These are phyloP conservation scores for Lethrus apterus DNA, from an alignment of 1,140 invertebrate species.

Conservation along the genomic window DNA sequence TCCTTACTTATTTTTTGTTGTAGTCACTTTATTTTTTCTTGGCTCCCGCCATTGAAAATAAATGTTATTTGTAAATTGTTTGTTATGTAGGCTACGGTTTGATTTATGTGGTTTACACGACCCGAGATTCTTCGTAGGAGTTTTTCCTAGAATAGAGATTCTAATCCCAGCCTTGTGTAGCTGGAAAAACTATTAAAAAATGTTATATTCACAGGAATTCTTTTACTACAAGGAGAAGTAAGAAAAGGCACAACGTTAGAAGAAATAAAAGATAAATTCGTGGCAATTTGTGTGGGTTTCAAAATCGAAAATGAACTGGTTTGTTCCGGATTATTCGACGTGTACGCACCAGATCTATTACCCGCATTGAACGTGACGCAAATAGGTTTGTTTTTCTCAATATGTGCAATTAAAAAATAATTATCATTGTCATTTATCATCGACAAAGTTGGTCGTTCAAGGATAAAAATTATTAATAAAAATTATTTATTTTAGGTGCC, in stretches of 20 bases:
- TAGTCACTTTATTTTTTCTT: no score
- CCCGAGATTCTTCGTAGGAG: no score
- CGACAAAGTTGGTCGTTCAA: no score
- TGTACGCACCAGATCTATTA: slow-evolving; percentile 32
- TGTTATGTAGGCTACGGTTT: no score
- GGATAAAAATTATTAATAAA: neutral
- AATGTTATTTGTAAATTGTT: no score
- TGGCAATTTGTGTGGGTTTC: slow-evolving; percentile 31
- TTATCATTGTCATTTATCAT: neutral
- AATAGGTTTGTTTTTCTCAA: slow-evolving; percentile 25
- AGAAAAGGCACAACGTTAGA: slow-evolving; percentile 23
- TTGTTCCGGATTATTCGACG: slow-evolving; percentile 34
- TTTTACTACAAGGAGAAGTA: slow-evolving; percentile 27
- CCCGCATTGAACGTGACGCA: slow-evolving; percentile 26
- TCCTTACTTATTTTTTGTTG: no score
- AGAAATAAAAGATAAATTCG: slow-evolving; percentile 29
- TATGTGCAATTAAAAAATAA: no score
- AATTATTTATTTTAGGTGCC: slow-evolving; percentile 22
- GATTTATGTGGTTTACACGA: no score
- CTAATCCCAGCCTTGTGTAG: no score
- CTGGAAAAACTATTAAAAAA: no score
- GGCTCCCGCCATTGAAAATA: no score
- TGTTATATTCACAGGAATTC: slow-evolving; percentile 32
- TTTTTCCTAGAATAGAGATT: no score
- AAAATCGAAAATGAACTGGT: slow-evolving; percentile 32